These are phyloP conservation scores for Lycaon pictus DNA, from an alignment of 2,113 vertebrate genomes.

Conservation along the genomic window DNA sequence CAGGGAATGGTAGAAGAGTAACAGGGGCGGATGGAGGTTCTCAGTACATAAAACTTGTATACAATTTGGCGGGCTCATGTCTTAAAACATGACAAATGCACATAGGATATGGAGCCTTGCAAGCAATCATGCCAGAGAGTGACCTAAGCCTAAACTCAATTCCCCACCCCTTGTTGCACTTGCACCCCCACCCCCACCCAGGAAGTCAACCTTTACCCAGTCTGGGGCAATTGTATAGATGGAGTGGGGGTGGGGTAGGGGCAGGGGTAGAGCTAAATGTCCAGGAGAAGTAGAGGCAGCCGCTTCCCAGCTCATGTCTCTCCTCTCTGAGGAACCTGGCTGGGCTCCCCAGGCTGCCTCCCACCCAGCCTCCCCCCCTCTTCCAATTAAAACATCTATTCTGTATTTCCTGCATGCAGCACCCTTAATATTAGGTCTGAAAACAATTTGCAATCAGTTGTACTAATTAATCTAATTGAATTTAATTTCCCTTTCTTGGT, in stretches of 20 bases:
- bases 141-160: neutral
- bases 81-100: neutral
- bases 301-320: accelerated
- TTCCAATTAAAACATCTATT: conserved; percentile 73
- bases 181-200: neutral
- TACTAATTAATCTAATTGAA: conserved; percentile 85
- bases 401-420: conserved; percentile 66
- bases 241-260: neutral
- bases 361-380: neutral
- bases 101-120: neutral
- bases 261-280: neutral
- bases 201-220: neutral
- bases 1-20: neutral
- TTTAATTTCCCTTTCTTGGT: conserved; percentile 82
- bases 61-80: neutral
- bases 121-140: neutral
- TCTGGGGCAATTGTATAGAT: neutral
- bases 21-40: neutral
- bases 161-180: neutral
- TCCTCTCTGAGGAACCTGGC: neutral
- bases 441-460: conserved; percentile 84
- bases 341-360: neutral
- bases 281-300: neutral
- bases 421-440: conserved; percentile 81
- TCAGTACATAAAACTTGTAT: neutral